phyloP scores from a whole-genome alignment of 2,113 vertebrate genomes.

The Dasypus novemcinctus region DNA sequence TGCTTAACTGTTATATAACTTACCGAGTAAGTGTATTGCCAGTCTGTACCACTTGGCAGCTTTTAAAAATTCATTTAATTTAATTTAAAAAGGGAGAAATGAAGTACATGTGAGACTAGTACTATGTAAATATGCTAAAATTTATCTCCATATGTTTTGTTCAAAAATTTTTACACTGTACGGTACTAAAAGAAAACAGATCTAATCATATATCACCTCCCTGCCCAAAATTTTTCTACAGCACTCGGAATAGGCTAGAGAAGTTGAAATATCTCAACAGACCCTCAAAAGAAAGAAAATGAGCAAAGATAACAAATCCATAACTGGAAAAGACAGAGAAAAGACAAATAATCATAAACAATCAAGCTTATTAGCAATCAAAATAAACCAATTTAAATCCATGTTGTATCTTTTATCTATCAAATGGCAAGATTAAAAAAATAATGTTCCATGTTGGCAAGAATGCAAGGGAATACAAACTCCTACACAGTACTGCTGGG shows the following conservation, averaged over 20 bases:
- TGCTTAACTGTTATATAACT: slow-evolving; percentile 78
- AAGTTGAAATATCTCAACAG: not conserved
- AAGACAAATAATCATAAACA: not conserved
- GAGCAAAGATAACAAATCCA: not conserved
- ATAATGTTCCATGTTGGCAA: not conserved
- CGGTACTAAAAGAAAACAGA: slow-evolving; percentile 60
- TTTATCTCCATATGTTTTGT: slow-evolving; percentile 74
- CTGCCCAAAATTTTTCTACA: slow-evolving; percentile 14
- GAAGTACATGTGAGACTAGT: slow-evolving; percentile 79
- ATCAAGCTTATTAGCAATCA: not conserved
- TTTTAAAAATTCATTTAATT: slow-evolving; percentile 81
- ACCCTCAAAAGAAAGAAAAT: not conserved
- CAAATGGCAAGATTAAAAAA: not conserved
- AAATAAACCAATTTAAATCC: slow-evolving; percentile 3
- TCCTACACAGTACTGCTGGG: not conserved
- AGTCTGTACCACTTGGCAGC: slow-evolving; percentile 78
- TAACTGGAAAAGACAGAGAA: not conserved
- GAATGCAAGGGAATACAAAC: not conserved
- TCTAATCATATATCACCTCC: slow-evolving; percentile 9
- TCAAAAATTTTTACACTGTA: slow-evolving; percentile 69
- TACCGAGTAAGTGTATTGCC: slow-evolving; percentile 74
- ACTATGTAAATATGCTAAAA: slow-evolving; percentile 72
- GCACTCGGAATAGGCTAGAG: not conserved
- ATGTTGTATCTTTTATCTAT: not conserved
- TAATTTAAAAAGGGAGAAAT: slow-evolving; percentile 80